Percentiles rank a stretch among this genome's conserved stretches.
Conservation (phyloP, 1,140 invertebrate genomes). For the Aradophagus sp. region DNA sequence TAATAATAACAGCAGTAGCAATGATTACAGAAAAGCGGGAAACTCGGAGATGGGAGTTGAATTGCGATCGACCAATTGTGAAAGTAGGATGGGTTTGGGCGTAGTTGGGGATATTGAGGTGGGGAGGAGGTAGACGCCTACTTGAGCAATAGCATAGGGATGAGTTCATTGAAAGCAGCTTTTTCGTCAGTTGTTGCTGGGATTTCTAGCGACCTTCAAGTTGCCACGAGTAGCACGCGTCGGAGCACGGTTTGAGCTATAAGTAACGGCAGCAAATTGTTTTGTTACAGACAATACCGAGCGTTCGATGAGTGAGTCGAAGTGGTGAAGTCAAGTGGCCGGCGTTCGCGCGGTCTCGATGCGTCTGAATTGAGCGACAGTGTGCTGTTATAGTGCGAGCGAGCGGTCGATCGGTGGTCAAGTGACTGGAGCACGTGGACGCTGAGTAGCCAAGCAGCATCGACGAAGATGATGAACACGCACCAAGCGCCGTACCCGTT, state of each 20-base stretch:
- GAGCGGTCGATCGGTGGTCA: no score
- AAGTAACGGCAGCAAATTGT: no score
- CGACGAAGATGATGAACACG: slow-evolving; percentile 56
- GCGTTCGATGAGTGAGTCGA: no score
- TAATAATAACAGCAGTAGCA: slow-evolving; percentile 23
- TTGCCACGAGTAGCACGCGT: slow-evolving; percentile 1
- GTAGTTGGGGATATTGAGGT: slow-evolving; percentile 33
- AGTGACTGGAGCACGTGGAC: no score
- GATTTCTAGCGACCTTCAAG: slow-evolving; percentile 40
- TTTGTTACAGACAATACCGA: no score
- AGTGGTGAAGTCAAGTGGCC: no score
- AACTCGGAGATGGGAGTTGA: slow-evolving; percentile 29
- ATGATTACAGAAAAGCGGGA: slow-evolving; percentile 41
- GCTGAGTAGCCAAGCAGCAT: no score
- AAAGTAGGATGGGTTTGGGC: slow-evolving; percentile 47
- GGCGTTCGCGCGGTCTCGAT: no score
- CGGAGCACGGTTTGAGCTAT: slow-evolving; percentile 20
- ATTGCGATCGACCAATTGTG: slow-evolving; percentile 42
- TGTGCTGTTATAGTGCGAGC: no score
- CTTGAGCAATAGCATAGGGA: slow-evolving; percentile 25
- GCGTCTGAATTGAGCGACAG: no score
- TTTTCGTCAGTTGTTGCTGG: slow-evolving; percentile 48
- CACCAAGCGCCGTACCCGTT: slow-evolving; percentile 61
- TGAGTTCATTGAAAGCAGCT: slow-evolving; percentile 36
- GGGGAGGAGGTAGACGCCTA: slow-evolving; percentile 36